A percentile compares a stretch with the other conserved stretches of the same genome.
These are phyloP conservation scores for Bolinopsis microptera DNA, from an alignment of 37 sponge, comb jelly and placozoan genomes.

Conservation along the genomic window DNA sequence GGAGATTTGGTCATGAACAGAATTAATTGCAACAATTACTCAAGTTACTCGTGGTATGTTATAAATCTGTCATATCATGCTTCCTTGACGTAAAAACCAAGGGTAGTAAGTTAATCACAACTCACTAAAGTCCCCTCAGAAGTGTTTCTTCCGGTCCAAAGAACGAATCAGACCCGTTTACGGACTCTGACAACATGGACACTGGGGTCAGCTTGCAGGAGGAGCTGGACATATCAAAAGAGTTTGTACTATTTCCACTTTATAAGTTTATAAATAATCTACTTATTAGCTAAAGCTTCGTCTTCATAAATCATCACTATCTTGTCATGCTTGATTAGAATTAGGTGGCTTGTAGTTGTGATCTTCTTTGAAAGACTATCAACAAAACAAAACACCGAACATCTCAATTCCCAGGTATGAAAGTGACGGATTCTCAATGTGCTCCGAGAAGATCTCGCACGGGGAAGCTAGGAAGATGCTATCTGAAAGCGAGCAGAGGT, in stretches of 20 bases:
- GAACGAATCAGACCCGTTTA: constrained; percentile 42
- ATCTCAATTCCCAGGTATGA: neutral
- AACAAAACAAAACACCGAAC: too few species aligned
- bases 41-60: too few species aligned
- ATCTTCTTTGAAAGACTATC: too few species aligned
- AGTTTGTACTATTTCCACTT: too few species aligned
- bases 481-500: constrained; percentile 2
- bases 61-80: too few species aligned
- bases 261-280: too few species aligned
- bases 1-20: too few species aligned
- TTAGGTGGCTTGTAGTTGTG: too few species aligned
- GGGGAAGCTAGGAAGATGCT: constrained; percentile 1
- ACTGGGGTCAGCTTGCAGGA: neutral
- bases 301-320: too few species aligned
- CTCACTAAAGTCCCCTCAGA: neutral
- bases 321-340: too few species aligned
- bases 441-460: constrained; percentile 38
- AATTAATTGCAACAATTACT: too few species aligned
- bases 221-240: neutral
- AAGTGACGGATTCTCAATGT: constrained; percentile 32
- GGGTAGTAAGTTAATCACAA: neutral
- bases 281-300: too few species aligned
- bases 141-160: neutral
- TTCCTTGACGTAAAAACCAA: neutral
- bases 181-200: neutral